Conservation (phyloP, 2,888 invertebrate genomes). For the Tromatobia lineatoria region DNA sequence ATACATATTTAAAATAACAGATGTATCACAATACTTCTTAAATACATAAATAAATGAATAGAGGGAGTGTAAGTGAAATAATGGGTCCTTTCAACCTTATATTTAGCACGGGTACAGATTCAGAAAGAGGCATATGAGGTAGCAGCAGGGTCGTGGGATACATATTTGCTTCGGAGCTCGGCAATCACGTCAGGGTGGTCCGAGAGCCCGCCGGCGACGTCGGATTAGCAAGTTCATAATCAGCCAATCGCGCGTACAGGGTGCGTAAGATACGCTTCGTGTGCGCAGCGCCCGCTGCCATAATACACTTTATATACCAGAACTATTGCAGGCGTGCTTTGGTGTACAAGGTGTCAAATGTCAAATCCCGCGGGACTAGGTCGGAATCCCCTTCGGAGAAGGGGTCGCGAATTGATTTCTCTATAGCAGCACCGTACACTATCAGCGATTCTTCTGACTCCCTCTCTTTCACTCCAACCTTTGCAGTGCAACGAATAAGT, state of each 20-base stretch:
- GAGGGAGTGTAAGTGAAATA: too few relatives aligned
- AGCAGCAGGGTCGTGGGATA: slow-evolving; percentile 67
- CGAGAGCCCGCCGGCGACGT: slow-evolving; percentile 70
- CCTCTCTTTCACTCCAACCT: background rate
- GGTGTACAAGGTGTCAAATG: slow-evolving; percentile 82
- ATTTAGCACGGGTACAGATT: slow-evolving; percentile 59
- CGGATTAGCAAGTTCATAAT: slow-evolving; percentile 84
- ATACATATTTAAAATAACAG: too few relatives aligned
- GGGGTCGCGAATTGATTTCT: slow-evolving; percentile 77
- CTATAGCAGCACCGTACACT: slow-evolving; percentile 48
- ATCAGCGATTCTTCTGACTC: slow-evolving; percentile 36
- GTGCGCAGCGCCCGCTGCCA: slow-evolving; percentile 3
- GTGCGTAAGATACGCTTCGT: slow-evolving; percentile 58
- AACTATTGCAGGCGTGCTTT: slow-evolving; percentile 36
- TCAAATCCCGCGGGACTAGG: slow-evolving; percentile 75
- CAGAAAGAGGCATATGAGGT: slow-evolving; percentile 30
- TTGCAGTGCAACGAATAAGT: slow-evolving; percentile 44
- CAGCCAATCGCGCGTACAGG: slow-evolving; percentile 80
- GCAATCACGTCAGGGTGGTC: slow-evolving; percentile 81
- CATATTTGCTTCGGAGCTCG: slow-evolving; percentile 81
- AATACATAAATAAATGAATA: too few relatives aligned
- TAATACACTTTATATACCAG: slow-evolving; percentile 43
- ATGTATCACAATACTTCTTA: too few relatives aligned
- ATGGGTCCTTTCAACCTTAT: too few relatives aligned
- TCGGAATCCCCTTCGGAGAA: slow-evolving; percentile 54